Percentiles rank a stretch among this genome's conserved stretches.
Conservation (phyloP, 2,113 vertebrate species). For the Colaptes auratus region DNA sequence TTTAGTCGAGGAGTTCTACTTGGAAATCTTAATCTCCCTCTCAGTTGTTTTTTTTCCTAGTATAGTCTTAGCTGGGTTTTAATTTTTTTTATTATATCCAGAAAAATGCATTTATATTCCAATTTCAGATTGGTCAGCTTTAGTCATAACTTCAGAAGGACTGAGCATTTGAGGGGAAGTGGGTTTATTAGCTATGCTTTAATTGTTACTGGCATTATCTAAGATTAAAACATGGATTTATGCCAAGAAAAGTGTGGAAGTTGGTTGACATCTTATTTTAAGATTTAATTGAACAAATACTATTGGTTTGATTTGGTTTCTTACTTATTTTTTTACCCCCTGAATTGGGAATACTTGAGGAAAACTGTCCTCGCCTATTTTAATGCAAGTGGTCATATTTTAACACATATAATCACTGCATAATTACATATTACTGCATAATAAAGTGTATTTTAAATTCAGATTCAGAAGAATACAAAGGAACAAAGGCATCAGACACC, state of each 20-base stretch:
- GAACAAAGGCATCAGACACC: slow-evolving; percentile 45
- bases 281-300: background rate
- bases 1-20: background rate
- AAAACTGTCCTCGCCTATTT: background rate
- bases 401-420: background rate
- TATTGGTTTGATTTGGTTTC: background rate
- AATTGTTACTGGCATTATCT: background rate
- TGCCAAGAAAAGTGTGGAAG: background rate
- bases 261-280: background rate
- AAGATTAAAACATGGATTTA: background rate
- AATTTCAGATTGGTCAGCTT: background rate
- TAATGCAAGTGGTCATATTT: background rate
- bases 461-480: background rate
- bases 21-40: background rate
- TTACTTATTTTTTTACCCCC: background rate
- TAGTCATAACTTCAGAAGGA: background rate
- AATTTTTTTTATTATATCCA: background rate
- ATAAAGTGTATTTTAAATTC: background rate
- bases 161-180: background rate
- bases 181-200: background rate
- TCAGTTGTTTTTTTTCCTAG: background rate
- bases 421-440: background rate
- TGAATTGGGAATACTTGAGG: background rate
- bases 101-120: background rate
- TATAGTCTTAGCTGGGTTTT: background rate